Evolutionary conservation across 2,113 vertebrate species (phyloP).

Genomic region (Sphyrna mokarran): DNA sequence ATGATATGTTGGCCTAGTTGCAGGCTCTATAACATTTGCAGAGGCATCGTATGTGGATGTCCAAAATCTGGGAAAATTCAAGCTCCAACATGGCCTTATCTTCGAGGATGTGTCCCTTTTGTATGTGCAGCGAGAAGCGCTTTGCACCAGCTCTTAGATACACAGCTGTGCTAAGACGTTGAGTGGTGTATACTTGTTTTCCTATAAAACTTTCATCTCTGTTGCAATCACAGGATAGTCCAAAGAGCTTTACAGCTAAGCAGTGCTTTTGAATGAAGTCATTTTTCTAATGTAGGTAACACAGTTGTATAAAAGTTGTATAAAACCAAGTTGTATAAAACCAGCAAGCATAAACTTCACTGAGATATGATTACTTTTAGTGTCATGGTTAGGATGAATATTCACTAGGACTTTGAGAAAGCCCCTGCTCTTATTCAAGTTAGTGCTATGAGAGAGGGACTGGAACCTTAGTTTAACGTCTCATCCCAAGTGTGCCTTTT

Average conservation of each 20-base stretch:
- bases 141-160: neutral
- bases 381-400: neutral
- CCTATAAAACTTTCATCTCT: neutral
- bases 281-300: neutral
- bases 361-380: neutral
- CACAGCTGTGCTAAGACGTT: neutral
- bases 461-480: neutral
- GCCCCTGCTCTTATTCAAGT: neutral
- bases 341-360: neutral
- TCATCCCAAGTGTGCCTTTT: neutral
- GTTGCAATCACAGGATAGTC: neutral
- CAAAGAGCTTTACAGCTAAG: neutral
- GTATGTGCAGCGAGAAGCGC: neutral
- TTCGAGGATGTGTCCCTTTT: neutral
- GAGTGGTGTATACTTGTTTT: neutral
- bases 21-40: no score
- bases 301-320: no score
- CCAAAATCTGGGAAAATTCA: no score
- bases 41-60: no score
- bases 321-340: neutral
- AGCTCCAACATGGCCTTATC: no score
- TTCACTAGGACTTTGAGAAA: neutral
- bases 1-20: no score
- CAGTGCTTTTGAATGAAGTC: neutral
- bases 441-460: neutral